Conservation (phyloP, 1,140 invertebrate genomes). For the Platyscapa corneri region DNA sequence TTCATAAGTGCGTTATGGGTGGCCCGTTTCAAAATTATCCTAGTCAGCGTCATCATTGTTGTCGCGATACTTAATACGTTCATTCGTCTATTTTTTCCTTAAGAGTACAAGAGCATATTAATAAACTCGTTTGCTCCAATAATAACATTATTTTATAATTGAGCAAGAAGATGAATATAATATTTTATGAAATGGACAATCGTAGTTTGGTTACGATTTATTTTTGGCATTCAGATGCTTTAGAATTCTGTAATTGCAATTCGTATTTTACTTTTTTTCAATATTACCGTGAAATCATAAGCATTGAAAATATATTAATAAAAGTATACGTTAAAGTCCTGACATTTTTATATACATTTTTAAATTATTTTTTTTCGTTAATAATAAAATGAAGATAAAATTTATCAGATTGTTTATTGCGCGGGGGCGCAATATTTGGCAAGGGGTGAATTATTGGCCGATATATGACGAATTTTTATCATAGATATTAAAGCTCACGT, state of each 20-base stretch:
- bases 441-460: background rate
- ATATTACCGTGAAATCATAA: background rate
- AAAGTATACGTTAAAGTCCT: background rate
- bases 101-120: background rate
- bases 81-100: background rate
- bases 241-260: background rate
- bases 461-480: background rate
- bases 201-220: background rate
- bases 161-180: background rate
- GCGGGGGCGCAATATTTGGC: background rate
- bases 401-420: background rate
- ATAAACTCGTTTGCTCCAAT: background rate
- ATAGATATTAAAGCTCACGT: background rate
- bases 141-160: constrained; percentile 19
- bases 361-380: background rate
- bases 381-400: background rate
- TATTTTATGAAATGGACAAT: background rate
- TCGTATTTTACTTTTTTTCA: background rate
- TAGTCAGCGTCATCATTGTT: constrained; percentile 2
- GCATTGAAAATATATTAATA: no score
- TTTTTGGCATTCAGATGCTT: background rate
- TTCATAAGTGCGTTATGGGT: constrained; percentile 58
- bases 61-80: constrained; percentile 10
- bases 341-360: background rate
- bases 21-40: constrained; percentile 29